Conservation (phyloP, 1,140 invertebrate genomes). For the Pantala flavescens region DNA sequence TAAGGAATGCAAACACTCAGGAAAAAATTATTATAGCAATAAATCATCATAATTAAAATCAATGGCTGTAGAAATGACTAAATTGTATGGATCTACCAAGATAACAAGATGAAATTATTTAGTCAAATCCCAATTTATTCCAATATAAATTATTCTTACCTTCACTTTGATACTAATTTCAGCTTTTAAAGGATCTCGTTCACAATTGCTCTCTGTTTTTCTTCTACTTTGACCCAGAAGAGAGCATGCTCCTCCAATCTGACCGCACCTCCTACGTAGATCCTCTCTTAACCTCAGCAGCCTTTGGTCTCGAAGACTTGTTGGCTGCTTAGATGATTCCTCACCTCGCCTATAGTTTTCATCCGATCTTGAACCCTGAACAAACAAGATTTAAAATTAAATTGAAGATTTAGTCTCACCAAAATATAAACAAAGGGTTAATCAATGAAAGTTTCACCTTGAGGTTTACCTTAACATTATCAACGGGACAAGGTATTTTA, state of each 20-base stretch:
- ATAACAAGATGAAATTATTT: no score
- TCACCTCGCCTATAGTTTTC: not conserved
- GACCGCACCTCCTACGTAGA: constrained; percentile 29
- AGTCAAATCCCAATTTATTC: no score
- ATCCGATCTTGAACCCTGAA: not conserved
- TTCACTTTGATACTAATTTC: not conserved
- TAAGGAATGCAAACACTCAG: no score
- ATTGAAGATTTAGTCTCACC: no score
- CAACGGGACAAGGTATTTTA: not conserved
- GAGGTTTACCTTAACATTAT: not conserved
- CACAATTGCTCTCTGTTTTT: not conserved
- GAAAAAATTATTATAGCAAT: no score
- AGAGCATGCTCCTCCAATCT: not conserved
- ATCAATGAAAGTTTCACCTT: not conserved
- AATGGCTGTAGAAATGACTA: no score
- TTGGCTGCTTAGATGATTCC: not conserved
- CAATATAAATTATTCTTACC: not conserved
- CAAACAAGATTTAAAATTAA: not conserved
- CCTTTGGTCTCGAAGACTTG: not conserved
- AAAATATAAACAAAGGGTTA: not conserved
- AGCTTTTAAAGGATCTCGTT: not conserved
- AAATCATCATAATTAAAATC: no score
- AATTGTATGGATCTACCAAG: no score
- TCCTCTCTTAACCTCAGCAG: not conserved
- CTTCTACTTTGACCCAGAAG: constrained; percentile 8